These are phyloP conservation scores for Prosopocoilus inquinatus DNA, from an alignment of 2,888 invertebrate species.

Conservation along the genomic window DNA sequence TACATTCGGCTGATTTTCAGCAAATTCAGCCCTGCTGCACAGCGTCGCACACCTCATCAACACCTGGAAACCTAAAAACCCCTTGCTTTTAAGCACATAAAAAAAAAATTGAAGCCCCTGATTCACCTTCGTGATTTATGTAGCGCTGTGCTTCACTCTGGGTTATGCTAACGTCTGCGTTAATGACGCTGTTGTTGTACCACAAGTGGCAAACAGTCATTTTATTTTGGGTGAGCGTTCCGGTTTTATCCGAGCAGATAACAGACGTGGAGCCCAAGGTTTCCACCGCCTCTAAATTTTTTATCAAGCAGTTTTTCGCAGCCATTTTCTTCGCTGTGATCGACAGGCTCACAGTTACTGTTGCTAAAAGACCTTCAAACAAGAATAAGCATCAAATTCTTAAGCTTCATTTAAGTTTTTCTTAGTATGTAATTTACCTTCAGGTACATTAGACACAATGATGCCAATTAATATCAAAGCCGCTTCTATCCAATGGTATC, in stretches of 20 bases:
- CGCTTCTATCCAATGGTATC: slow-evolving; percentile 69
- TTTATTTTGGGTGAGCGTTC: slow-evolving; percentile 68
- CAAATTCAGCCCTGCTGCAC: slow-evolving; percentile 72
- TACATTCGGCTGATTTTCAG: slow-evolving; percentile 36
- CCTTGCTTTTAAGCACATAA: neutral
- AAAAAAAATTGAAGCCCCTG: slow-evolving; percentile 19
- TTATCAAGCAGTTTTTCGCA: slow-evolving; percentile 74
- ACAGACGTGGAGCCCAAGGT: slow-evolving; percentile 77
- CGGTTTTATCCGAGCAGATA: slow-evolving; percentile 80
- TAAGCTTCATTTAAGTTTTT: neutral
- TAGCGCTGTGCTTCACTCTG: slow-evolving; percentile 38
- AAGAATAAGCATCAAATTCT: neutral
- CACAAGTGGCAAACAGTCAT: slow-evolving; percentile 77
- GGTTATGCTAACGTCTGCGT: slow-evolving; percentile 38
- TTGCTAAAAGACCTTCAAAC: slow-evolving; percentile 60
- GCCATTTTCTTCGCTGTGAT: slow-evolving; percentile 80
- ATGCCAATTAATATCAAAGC: slow-evolving; percentile 68
- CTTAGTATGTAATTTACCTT: slow-evolving; percentile 49
- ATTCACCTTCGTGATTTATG: slow-evolving; percentile 46
- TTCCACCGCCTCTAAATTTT: slow-evolving; percentile 78
- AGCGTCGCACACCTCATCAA: slow-evolving; percentile 58
- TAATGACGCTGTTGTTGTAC: slow-evolving; percentile 62
- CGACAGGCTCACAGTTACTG: slow-evolving; percentile 75
- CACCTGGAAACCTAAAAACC: slow-evolving; percentile 33
- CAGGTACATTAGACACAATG: slow-evolving; percentile 72